Evolutionary conservation across 92 coral and sea anemone genomes (phyloP).

Genomic region (Paramuricea clavata): DNA sequence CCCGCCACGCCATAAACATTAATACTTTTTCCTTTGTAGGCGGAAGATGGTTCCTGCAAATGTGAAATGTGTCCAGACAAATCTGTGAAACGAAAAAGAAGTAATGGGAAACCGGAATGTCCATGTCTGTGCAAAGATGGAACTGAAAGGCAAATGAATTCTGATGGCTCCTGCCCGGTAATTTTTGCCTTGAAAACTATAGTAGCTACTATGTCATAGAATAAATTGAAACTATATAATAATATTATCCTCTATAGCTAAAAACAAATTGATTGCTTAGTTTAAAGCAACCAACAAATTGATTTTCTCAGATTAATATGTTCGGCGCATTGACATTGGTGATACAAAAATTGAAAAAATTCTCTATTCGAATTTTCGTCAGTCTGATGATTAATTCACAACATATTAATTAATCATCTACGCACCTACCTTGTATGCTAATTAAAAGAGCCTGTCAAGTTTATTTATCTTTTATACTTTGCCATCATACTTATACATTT

Average conservation of each 20-base stretch:
- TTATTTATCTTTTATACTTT: no score
- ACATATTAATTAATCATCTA: no score
- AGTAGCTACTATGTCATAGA: not conserved
- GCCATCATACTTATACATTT: no score
- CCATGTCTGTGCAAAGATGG: slow-evolving; percentile 24
- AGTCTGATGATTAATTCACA: no score
- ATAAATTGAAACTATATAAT: not conserved
- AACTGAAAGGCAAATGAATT: slow-evolving; percentile 3
- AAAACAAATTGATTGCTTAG: no score
- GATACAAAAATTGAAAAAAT: no score
- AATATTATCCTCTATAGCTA: not conserved
- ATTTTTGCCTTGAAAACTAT: not conserved
- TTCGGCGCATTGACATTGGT: no score
- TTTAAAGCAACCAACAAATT: no score
- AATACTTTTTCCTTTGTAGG: not conserved
- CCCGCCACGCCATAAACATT: not conserved
- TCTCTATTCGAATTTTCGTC: no score
- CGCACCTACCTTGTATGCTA: no score
- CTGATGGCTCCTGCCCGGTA: slow-evolving; percentile 22
- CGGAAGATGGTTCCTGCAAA: slow-evolving; percentile 25
- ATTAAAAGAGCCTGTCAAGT: no score
- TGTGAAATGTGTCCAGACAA: slow-evolving; percentile 19
- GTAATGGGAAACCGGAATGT: slow-evolving; percentile 10
- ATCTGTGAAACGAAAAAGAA: slow-evolving; percentile 16
- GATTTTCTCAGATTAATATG: no score